Evolutionary conservation across 2,797 vertebrate genomes (phyloP), one percentile per base, ranked within the genome.

Genomic region (Gallinago nigripennis): DNA sequence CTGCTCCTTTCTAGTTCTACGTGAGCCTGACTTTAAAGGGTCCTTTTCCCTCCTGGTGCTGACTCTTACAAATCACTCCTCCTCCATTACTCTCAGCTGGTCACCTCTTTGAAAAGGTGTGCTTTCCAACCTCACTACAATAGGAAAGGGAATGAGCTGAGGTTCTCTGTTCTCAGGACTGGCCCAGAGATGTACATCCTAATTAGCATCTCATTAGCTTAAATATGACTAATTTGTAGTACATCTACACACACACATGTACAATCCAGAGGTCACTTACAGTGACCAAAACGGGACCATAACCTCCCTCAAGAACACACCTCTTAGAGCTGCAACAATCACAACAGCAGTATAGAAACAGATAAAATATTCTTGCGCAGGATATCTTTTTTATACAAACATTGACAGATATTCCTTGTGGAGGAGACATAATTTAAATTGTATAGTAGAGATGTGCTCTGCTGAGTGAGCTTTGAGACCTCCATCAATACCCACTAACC

Each of bases 401-500:
- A 96, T 95, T 95, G 94, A 86, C 82, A 91, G 82, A 86, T 94
- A 95, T 63, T 90, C 93, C 93, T 90, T 78, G 82, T 63, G 77
- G 94, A 96, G 54, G 48, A 92, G 95, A 95, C 75, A 85, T 73
- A 88, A 93, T 96, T 97, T 96, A 97, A 94, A 95, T 93, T 87
- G 95, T 63, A 90, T 75, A 92, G 93, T 82, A 81, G 76, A 96
- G 77, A 95, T 75, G 88, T 83, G 83, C 87, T 94, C 93, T 94
- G 94, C 88, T 94, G 93, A 95, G 92, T 93, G 90, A 97, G 94
- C 84, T 93, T 50, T 86, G 84, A 92, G 92, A 96, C 96, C 94
- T 96, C 96, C 91, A 96, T 97, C 96, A 96, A 95, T 93, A 96
- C 69, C 35, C 72, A 90, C 96, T 96, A 97, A 96, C 94, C 93